Evolutionary conservation across 2,113 vertebrate genomes (phyloP), one percentile per base, ranked within the genome.

Genomic region (Elaphurus davidianus): DNA sequence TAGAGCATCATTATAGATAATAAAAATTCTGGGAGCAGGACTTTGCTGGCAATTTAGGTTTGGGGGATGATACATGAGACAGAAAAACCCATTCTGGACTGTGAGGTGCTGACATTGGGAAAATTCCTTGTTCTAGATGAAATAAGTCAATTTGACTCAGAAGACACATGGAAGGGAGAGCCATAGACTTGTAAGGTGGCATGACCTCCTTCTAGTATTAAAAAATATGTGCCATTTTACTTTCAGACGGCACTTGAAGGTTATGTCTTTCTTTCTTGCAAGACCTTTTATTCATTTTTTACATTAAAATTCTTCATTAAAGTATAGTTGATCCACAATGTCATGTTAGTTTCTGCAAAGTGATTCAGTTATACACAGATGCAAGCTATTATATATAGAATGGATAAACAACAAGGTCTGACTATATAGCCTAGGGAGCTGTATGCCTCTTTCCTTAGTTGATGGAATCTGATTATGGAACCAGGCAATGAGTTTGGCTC

Each of bases 111-210:
- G 97, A 97, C 90, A 84, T 11, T 1, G 30, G 62, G 60, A 95
- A 97, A 91, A 94, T 25, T 81, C 47, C 59, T 97, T 83, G 95
- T 97, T 95, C 81, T 85, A 95, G 81, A 76, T 91, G 90, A 92
- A 97, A 89, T 94, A 79, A 60, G 94, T 86, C 92, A 67, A 33
- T 95, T 83, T 97, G 91, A 94, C 50, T 97, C 82, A 94, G 62
- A 89, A 79, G 67, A 94, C 11, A 71, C 23, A 19, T 36, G 13
- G 36, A 96, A 13, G 47, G 3, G 33, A 83, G 43, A 93, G 28
- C 8, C 52, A 27, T 10, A 27, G 23, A 45, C 57, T 87, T 74
- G 36, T 33, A 90, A 94, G 76, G 43, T 64, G 14, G 15, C 30
- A 59, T 74, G 78, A 67, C 91, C 60, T 95, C 81, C 55, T 92